Evolutionary conservation across 92 coral and sea anemone species (phyloP).

Genomic region (Siderastrea radians): DNA sequence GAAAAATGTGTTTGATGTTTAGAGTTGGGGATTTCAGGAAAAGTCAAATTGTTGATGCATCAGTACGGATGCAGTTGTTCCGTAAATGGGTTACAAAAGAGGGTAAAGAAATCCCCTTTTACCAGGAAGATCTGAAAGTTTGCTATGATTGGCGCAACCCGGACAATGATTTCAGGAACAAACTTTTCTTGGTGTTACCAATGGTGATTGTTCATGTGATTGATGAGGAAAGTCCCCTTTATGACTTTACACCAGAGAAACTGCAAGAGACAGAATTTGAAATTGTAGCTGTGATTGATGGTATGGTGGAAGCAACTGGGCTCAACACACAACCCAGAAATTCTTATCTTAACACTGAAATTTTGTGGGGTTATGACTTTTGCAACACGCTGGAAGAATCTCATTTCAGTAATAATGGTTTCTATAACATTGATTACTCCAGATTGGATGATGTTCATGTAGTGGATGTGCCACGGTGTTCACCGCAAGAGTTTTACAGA

Average conservation of each 20-base stretch:
- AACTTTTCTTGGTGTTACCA: conserved; percentile 85
- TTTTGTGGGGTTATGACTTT: conserved; percentile 94
- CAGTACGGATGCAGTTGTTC: conserved; percentile 83
- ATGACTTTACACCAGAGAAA: conserved; percentile 75
- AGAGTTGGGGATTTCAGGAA: conserved; percentile 92
- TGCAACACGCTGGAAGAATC: conserved; percentile 61
- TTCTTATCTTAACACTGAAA: conserved; percentile 90
- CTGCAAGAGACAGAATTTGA: conserved; percentile 81
- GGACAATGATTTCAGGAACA: conserved; percentile 72
- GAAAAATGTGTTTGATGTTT: conserved; percentile 91
- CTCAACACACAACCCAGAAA: conserved; percentile 93
- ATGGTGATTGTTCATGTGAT: conserved; percentile 84
- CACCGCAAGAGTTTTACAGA: conserved; percentile 72
- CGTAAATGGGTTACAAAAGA: conserved; percentile 70
- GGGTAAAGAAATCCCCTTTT: conserved; percentile 77
- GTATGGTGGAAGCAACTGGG: conserved; percentile 95
- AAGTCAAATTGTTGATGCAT: conserved; percentile 89
- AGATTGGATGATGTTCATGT: conserved; percentile 70
- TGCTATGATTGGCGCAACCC: conserved; percentile 81
- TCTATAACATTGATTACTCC: conserved; percentile 69
- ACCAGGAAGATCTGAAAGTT: conserved; percentile 85
- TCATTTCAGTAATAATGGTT: conserved; percentile 50
- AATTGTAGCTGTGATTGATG: conserved; percentile 88
- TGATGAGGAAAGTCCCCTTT: conserved; percentile 92
- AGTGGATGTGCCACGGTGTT: conserved; percentile 71